Evolutionary conservation across 37 sponge, comb jelly and placozoan genomes (phyloP).

Genomic region (Ianthella basta): DNA sequence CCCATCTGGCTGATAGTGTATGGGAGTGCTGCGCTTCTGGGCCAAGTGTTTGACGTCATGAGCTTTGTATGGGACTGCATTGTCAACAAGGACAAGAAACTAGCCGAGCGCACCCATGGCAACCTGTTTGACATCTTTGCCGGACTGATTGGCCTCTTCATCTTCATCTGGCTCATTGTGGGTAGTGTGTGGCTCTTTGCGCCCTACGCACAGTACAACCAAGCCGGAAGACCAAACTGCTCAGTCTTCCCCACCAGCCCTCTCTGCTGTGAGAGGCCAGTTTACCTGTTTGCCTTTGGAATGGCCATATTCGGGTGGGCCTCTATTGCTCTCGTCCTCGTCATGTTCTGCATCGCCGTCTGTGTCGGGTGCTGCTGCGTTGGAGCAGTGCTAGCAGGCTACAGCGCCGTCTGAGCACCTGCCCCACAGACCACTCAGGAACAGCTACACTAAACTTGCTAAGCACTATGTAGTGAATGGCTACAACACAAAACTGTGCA

Average conservation of each 20-base stretch:
- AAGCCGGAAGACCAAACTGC: not conserved
- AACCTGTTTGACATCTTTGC: constrained; percentile 5
- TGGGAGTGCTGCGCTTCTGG: not conserved
- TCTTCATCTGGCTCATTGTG: constrained; percentile 22
- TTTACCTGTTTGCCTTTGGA: not conserved
- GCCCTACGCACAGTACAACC: not conserved
- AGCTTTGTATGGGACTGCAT: constrained; percentile 13
- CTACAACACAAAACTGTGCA: too few relatives aligned
- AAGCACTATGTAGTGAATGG: too few relatives aligned
- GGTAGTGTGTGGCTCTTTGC: constrained; percentile 3
- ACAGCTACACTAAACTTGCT: too few relatives aligned
- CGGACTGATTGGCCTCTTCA: not conserved
- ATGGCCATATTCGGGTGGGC: not conserved
- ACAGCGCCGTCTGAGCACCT: too few relatives aligned
- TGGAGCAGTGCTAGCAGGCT: too few relatives aligned
- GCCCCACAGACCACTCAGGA: too few relatives aligned
- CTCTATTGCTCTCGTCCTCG: not conserved
- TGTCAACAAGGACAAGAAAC: not conserved
- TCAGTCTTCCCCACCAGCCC: not conserved
- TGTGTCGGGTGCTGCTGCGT: not conserved
- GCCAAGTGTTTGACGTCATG: not conserved
- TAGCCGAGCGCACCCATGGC: not conserved
- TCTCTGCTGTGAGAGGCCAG: not conserved
- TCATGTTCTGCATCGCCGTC: not conserved
- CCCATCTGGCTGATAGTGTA: too few relatives aligned